Conservation (phyloP, 2,888 invertebrate species). For the Ochropleura leucogaster region DNA sequence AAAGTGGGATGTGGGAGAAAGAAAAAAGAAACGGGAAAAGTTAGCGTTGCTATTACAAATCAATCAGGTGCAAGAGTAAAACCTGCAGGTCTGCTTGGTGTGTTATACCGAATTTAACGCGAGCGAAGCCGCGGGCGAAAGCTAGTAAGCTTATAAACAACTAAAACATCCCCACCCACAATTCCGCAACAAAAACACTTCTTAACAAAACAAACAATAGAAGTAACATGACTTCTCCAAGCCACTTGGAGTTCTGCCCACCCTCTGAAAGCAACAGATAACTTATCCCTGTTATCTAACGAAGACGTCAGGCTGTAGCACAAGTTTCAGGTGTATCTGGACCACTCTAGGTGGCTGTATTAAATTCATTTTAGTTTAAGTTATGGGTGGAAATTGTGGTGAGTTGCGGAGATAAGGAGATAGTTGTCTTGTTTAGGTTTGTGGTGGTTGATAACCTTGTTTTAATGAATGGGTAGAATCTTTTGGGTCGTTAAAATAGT, state of each 20-base stretch:
- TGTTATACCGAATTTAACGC: no score
- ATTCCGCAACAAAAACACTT: conserved; percentile 11
- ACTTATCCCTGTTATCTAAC: conserved; percentile 48
- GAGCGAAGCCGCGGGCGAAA: no score
- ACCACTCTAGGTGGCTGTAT: conserved; percentile 26
- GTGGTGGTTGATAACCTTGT: background rate
- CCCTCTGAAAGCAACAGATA: conserved; percentile 47
- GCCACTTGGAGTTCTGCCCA: conserved; percentile 48
- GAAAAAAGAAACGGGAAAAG: no score
- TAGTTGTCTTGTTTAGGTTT: background rate
- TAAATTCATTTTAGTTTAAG: conserved; percentile 52
- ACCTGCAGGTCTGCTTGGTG: no score
- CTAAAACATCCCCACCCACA: background rate
- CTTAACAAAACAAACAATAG: conserved; percentile 18
- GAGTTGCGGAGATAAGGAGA: background rate
- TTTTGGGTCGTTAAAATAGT: background rate
- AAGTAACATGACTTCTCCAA: conserved; percentile 17
- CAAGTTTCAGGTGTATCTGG: conserved; percentile 58
- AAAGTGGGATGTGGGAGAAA: no score
- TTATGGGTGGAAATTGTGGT: conserved; percentile 46
- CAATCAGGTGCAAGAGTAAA: no score
- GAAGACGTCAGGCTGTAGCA: conserved; percentile 35
- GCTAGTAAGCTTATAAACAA: background rate
- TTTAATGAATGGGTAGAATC: background rate
- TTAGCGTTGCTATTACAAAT: no score